Base-by-base conservation (phyloP, 2,113 vertebrate genomes). In the Nycticorax nycticorax region DNA sequence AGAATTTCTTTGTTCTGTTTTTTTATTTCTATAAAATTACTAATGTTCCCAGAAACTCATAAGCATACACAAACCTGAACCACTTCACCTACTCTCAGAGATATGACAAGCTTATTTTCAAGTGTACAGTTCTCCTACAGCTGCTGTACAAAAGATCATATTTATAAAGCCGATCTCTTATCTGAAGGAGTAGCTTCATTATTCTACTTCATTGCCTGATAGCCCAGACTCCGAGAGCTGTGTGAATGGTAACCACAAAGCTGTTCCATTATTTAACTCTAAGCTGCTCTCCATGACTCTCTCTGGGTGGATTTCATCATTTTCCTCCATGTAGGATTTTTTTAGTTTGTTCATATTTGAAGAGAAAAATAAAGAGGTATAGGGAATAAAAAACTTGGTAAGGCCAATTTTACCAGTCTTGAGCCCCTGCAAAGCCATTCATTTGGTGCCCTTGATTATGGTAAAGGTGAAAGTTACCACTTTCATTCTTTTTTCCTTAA, bases 141-240 rank as follows among this genome's bases (percentile, higher is more conserved):
- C 88, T 96, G 91, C 95, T 96, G 94, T 97, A 96, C 93, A 97
- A 97, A 96, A 97, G 94, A 97, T 97, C 95, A 96, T 96, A 95
- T 97, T 96, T 97, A 97, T 97, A 96, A 97, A 97, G 93, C 91
- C 1, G 33, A 97, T 97, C 95, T 97, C 96, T 97, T 96, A 97
- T 97, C 95, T 96, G 95, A 97, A 97, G 96, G 83, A 96, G 93
- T 91, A 96, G 93, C 92, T 97, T 97, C 96, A 97, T 95, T 97
- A 96, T 96, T 97, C 95, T 97, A 83, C 91, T 94, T 96, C 97
- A 74, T 97, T 96, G 93, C 95, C 77, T 97, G 96, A 97, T 95
- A 96, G 96, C 93, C 95, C 90, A 3, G 67, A 77, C 96, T 97
- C 92, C 0, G 93, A 95, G 97, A 96, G 96, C 93, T 96, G 60